phyloP scores from a whole-genome alignment of 1,140 invertebrate species.

The Eueides isabella region DNA sequence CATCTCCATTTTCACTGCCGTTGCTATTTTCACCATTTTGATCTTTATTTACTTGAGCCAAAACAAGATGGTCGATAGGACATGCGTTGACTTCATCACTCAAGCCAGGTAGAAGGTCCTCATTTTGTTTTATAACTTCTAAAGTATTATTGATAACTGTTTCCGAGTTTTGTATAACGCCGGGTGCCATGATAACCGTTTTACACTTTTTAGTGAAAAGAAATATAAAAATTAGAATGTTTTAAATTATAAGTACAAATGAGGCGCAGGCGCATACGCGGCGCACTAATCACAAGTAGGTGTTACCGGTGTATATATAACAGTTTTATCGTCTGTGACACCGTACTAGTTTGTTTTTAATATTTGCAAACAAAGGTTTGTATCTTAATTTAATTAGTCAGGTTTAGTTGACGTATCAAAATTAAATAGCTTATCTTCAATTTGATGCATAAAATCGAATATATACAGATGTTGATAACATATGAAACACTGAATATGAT shows the following conservation, averaged over 20 bases:
- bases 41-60: conserved; percentile 26
- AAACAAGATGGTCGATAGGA: conserved; percentile 56
- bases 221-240: background rate
- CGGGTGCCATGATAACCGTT: conserved; percentile 65
- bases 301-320: conserved; percentile 70
- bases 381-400: conserved; percentile 38
- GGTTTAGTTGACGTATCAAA: background rate
- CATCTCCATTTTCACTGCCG: background rate
- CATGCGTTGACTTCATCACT: conserved; percentile 49
- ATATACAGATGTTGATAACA: background rate
- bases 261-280: conserved; percentile 51
- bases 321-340: conserved; percentile 61
- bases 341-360: conserved; percentile 46
- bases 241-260: conserved; percentile 35
- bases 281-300: conserved; percentile 60
- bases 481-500: background rate
- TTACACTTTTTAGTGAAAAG: background rate
- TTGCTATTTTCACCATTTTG: conserved; percentile 23
- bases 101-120: conserved; percentile 46
- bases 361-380: conserved; percentile 54
- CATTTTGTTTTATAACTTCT: conserved; percentile 48
- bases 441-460: background rate
- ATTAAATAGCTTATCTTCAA: background rate
- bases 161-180: conserved; percentile 63
- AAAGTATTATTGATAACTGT: conserved; percentile 52